Base-by-base conservation (phyloP, 2,113 vertebrate genomes). In the Proterorhinus semilunaris region DNA sequence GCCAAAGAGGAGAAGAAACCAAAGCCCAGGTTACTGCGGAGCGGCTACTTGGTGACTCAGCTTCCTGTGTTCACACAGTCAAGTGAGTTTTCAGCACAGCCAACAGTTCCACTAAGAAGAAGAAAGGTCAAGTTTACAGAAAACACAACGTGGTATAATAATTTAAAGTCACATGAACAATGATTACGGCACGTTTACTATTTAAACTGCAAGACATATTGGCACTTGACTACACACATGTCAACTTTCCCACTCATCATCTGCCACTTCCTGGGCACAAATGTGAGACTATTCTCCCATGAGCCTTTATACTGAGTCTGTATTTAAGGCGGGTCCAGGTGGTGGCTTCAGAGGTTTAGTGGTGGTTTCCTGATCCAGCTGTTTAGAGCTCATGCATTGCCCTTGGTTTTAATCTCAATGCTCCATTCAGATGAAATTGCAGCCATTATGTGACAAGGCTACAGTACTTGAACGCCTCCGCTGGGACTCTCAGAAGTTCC, bases 201-300 rank as follows among this genome's bases (percentile, higher is more conserved):
- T 21, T 21, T 21, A 21, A 21, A 21, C 48, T 49, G 5, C 10
- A 16, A 16, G n/a, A 16, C 51, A 53, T 16, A 16, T 9, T 53
- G 2, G 15, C 51, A 36, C 75, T 46, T 80, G 47, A 72, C 8
- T 61, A 59, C 42, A 91, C 78, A 36, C 88, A 78, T 65, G 82
- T 89, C 80, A 88, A 83, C 79, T 52, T 66, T 6, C 85, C 80
- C 66, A 88, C 91, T 50, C 85, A 87, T 71, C 78, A 89, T 65
- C 71, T 91, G 68, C 71, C 83, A 48, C 91, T 92, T 66, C 90
- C 88, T 61, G 89, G 91, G 68, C 87, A 86, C 74, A 90, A 91
- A 78, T 49, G 61, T 89, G 83, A 89, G 75, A 90, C 90, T 88
- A 66, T 70, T 55, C 17, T 43, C 76, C 21, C 36, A 12, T 44